Base-by-base conservation (phyloP, 2,113 vertebrate species). In the Tragelaphus scriptus region DNA sequence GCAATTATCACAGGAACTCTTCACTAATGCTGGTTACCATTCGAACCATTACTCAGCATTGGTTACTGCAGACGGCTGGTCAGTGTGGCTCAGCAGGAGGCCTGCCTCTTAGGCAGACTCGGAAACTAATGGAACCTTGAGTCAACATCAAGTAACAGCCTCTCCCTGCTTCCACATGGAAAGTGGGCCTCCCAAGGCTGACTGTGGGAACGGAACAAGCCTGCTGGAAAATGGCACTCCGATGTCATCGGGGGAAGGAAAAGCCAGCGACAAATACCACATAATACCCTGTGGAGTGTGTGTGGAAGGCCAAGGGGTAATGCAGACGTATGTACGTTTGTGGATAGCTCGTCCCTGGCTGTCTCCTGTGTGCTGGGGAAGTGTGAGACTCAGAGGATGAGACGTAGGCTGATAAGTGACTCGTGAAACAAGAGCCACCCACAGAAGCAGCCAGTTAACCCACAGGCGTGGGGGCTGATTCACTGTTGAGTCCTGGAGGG, bases 1-100 rank as follows among this genome's bases (percentile, higher is more conserved):
- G 98, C 95, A 98, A 98, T 98, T 97, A 98, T 96, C 98, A 97
- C 97, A 98, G 97, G 95, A 97, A 97, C 97, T 98, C 95, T 98
- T 98, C 97, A 93, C 96, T 98, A 97, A 97, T 96, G 96, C 97
- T 96, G 96, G 98, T 97, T 98, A 97, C 97, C 97, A 97, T 97
- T 98, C 56, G 91, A 97, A 97, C 98, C 95, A 97, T 98, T 97
- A 97, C 95, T 97, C 95, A 93, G 96, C 96, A 59, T 95, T 97
- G 98, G 98, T 97, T 97, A 97, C 95, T 95, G 94, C 82, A 94
- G 97, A 88, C 53, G 28, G 63, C 96, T 95, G 97, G 97, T 97
- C 97, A 97, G 89, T 96, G 90, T 88, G 90, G 86, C 96, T 93
- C 91, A 59, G 97, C 79, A n/a, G 53, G 88, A 93, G 88, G 97